Conservation (phyloP, 2,113 vertebrate species). For the Clarias magur region DNA sequence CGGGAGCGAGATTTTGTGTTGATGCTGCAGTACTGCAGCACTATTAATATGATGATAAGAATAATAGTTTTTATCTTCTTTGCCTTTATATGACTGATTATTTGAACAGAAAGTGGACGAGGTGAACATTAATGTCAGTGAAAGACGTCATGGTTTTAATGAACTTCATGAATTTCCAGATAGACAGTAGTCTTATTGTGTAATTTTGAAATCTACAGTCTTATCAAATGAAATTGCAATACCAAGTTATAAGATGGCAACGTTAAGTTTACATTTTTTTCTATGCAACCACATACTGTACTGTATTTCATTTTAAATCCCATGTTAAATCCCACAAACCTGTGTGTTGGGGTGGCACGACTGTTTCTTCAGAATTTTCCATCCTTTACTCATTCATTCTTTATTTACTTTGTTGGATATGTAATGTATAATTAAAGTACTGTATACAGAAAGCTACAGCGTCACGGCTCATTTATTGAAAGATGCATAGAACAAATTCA, state of each 20-base stretch:
- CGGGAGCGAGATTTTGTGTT: neutral
- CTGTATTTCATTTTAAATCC: neutral
- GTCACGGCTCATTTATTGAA: neutral
- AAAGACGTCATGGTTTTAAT: neutral
- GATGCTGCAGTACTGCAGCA: neutral
- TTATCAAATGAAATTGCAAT: neutral
- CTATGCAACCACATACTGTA: neutral
- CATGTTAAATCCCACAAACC: neutral
- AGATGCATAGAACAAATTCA: neutral
- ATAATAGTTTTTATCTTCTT: neutral
- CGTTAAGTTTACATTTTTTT: slow-evolving; percentile 1
- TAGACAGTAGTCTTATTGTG: neutral
- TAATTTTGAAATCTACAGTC: neutral
- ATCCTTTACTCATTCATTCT: neutral
- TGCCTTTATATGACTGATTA: neutral
- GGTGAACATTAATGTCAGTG: neutral
- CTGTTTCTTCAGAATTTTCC: neutral
- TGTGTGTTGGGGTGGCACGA: neutral
- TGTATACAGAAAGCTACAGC: neutral
- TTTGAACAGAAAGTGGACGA: neutral
- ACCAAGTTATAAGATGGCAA: neutral
- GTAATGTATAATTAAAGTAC: neutral
- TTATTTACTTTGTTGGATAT: neutral
- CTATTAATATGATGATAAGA: neutral
- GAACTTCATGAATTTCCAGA: neutral